Base-by-base conservation (phyloP, 30 jellyfish, hydroid and myxozoan genomes). In the Aurelia sp. region DNA sequence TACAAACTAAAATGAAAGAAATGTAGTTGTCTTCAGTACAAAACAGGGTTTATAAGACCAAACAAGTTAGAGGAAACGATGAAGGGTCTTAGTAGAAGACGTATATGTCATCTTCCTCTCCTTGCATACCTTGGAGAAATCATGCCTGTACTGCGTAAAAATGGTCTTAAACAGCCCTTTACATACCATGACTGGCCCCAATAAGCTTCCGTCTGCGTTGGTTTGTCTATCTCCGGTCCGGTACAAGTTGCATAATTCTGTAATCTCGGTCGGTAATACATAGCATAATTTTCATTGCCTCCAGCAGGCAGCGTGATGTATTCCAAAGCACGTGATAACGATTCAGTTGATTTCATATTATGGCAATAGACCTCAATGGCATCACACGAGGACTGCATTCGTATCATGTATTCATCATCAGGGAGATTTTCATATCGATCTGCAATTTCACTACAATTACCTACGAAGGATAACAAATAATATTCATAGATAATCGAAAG, bases 131-230 rank as follows among this genome's bases (percentile, higher is more conserved):
- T 27, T 27, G 33, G 33, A 27, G 2, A 27, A 27, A 27, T 27
- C 1, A 27, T 27, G 2, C 33, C 33, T 27, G 33, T 27, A 27
- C 33, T 2, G 33, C 33, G 33, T 27, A 0, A 27, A 27, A 27
- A 27, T 27, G 33, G 33, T 27, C 33, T 27, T 27, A 27, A 27
- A 27, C 33, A 27, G 33, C 33, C 51, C 9, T 8, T 13, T 1
- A 44, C 96, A 11, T 66, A 93, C 98, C 98, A 93, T 18, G 98
- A 66, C 53, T 88, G 92, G 52, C 98, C 98, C 93, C 93, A 93
- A 67, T 60, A 65, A 13, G 88, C 88, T 30, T 64, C 90, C 35
- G 98, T 81, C 57, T 93, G 86, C 64, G 52, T 51, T 5, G 98
- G 97, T 8, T 66, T 76, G 9, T 95, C 90, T 38, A 82, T 70